Base-by-base conservation (phyloP, 2,888 invertebrate genomes). In the Pachymerium ferrugineum region DNA sequence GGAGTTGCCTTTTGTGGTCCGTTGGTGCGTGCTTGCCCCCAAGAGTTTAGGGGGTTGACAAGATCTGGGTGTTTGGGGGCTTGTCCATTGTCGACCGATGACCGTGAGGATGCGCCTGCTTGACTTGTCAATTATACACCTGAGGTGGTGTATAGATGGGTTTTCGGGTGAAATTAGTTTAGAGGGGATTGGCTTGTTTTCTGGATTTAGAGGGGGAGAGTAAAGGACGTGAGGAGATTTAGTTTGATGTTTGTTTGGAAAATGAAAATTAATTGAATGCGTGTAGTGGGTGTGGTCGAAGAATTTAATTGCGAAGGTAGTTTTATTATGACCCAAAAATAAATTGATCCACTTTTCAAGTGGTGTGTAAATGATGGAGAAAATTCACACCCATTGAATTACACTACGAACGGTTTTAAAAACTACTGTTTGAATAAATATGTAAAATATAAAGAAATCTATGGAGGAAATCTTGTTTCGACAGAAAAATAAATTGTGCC, bases 81-180 rank as follows among this genome's bases (percentile, higher is more conserved):
- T 54, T 54, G 47, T 54, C 47, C 22, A 54, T 54, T 54, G 47
- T 54, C 47, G 47, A 54, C 19, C 47, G 47, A 54, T 54, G 47
- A 54, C 47, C 47, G 47, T 54, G 47, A 54, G 47, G 47, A 54
- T 54, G 47, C 47, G 47, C 47, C n/a, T 54, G 47, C 47, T 54
- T 54, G 47, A 54, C 47, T 54, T 54, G 47, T 22, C 47, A 54
- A 54, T 54, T 54, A 54, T 54, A 54, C 47, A 54, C 47, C 47
- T 54, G 47, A 54, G 22, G 22, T 22, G 19, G 47, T 22, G 47
- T 6, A 54, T 3, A 38, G 22, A 54, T 54, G 47, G 47, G 47
- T 22, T 54, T 54, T 19, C 19, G 47, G 19, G 47, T 16, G 47
- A 54, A 54, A 54, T 54, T 54, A 54, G 47, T 54, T 54, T 22